Percentiles rank a stretch among this genome's conserved stretches.
Evolutionary conservation across 2,113 vertebrate genomes (phyloP).

Genomic region (Brachyhypopomus occidentalis): DNA sequence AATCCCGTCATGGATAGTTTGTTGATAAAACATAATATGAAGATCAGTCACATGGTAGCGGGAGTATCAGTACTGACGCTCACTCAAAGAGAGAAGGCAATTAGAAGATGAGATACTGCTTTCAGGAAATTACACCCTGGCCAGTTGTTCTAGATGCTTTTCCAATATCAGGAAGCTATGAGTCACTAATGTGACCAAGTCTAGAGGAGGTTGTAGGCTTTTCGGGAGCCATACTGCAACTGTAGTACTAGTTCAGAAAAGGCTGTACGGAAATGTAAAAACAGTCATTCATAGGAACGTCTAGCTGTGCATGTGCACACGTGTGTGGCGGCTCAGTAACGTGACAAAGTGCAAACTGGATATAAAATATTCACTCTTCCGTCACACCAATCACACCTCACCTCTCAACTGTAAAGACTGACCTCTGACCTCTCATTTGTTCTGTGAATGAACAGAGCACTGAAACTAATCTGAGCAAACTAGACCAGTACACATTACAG

Average conservation of each 20-base stretch:
- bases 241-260: conserved; percentile 34
- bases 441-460: conserved; percentile 39
- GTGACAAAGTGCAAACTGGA: conserved; percentile 13
- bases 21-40: background rate
- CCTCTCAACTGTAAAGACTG: conserved; percentile 17
- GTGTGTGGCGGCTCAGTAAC: conserved; percentile 41
- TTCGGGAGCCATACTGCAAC: conserved; percentile 15
- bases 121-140: conserved; percentile 14
- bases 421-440: conserved; percentile 36
- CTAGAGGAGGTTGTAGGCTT: background rate
- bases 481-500: conserved; percentile 35
- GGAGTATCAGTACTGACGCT: background rate
- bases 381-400: conserved; percentile 22
- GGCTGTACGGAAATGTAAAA: conserved; percentile 8
- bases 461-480: conserved; percentile 29
- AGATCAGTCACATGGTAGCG: conserved; percentile 5
- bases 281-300: conserved; percentile 30
- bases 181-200: conserved; percentile 1
- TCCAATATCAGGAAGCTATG: background rate
- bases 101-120: background rate
- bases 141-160: conserved; percentile 42
- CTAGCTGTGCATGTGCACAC: conserved; percentile 10
- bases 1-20: background rate
- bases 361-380: conserved; percentile 22
- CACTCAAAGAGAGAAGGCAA: background rate